Base-by-base conservation (phyloP, 2,888 invertebrate species). In the Agapetus fuscipes region DNA sequence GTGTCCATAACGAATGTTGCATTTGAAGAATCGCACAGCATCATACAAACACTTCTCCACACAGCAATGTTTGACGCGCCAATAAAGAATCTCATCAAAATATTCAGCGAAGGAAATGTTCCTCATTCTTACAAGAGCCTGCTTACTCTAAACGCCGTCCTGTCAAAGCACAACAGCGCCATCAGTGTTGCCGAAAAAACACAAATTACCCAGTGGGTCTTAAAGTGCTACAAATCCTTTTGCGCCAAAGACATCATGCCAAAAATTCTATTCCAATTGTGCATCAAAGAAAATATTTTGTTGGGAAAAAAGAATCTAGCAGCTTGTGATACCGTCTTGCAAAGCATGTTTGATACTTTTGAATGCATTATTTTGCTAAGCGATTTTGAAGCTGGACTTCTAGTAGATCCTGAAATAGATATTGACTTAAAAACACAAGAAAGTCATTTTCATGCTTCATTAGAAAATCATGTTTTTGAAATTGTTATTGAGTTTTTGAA, bases 61-160 rank as follows among this genome's bases (percentile, higher is more conserved):
- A 47, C 54, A 11, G 52, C 58, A 34, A 45, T 52, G 12, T 49
- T 67, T 36, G 61, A 59, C 44, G 49, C 55, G 37, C 55, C 57
- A 28, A 52, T 60, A 5, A 56, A 61, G 42, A 55, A 61, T 3
- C 48, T 69, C n/a, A 50, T 65, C 13, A 60, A 62, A 48, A 50
- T 64, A 15, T 69, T 67, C 40, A 52, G 56, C 12, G 67, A 69
- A 37, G 62, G 58, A 43, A 62, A 60, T 33, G 64, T 68, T 60
- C 63, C 64, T 3, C 57, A 62, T 3, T 63, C 59, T 12, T 52
- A 54, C 24, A 41, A 52, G 17, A 64, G 61, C 45, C 49, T 67
- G 3, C 49, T 44, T 17, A 68, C 67, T 3, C 48, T 70, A 13
- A 59, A 52, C 36, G 45, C 48, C 25, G 39, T 65, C 12, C 56